Conservation (phyloP, 2,797 vertebrate species). For the Acrocephalus scirpaceus region DNA sequence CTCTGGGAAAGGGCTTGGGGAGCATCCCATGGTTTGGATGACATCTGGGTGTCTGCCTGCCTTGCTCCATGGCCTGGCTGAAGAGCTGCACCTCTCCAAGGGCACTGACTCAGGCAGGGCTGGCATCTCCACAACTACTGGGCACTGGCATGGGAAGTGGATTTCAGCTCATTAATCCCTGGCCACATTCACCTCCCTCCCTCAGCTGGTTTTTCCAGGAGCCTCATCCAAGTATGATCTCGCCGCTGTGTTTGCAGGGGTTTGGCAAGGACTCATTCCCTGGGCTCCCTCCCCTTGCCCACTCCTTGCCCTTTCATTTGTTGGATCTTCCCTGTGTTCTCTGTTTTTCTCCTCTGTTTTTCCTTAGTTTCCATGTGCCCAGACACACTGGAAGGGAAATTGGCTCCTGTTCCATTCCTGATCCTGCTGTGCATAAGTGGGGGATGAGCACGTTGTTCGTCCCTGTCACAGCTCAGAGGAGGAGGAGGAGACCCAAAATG, state of each 20-base stretch:
- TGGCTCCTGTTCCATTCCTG: neutral
- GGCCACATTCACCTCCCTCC: neutral
- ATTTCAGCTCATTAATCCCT: conserved; percentile 52
- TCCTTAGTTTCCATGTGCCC: neutral
- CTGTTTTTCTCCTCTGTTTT: conserved; percentile 1
- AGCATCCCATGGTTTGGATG: neutral
- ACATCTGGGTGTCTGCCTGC: neutral
- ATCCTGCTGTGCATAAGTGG: neutral
- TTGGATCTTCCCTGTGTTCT: neutral
- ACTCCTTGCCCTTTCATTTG: conserved; percentile 9
- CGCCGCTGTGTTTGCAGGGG: neutral
- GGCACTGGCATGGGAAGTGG: conserved; percentile 21
- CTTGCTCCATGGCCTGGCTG: neutral
- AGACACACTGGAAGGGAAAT: neutral
- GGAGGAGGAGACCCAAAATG: neutral
- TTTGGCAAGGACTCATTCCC: neutral
- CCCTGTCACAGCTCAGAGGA: neutral
- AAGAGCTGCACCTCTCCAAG: neutral
- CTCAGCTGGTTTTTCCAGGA: conserved; percentile 55
- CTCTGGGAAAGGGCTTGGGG: neutral
- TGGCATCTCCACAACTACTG: conserved; percentile 1
- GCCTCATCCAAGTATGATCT: conserved; percentile 24
- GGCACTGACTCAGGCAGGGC: neutral
- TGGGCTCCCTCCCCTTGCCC: neutral
- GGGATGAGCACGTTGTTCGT: neutral